These are phyloP conservation scores for Delphinus delphis DNA, from an alignment of 2,113 vertebrate species.

Conservation along the genomic window DNA sequence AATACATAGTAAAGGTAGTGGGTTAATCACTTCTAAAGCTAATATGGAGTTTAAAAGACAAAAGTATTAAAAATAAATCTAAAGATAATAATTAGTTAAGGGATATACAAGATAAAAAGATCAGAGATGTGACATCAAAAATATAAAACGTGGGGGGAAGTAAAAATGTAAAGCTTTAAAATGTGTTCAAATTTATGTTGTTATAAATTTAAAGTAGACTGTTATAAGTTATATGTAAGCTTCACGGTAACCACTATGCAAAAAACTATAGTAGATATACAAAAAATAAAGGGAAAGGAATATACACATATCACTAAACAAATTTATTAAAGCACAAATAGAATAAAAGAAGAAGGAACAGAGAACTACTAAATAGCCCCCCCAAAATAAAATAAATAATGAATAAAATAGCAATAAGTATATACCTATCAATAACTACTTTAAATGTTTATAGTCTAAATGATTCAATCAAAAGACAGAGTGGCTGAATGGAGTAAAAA, in stretches of 20 bases:
- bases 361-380: background rate
- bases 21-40: background rate
- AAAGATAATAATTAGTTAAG: background rate
- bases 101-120: background rate
- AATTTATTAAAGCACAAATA: background rate
- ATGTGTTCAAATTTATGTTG: background rate
- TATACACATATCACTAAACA: background rate
- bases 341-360: background rate
- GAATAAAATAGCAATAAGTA: background rate
- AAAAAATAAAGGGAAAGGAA: background rate
- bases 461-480: background rate
- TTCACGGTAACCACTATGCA: background rate
- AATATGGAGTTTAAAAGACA: background rate
- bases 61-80: background rate
- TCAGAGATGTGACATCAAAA: background rate
- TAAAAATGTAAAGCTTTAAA: background rate
- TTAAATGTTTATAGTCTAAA: background rate
- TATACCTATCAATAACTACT: background rate
- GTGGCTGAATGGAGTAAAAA: background rate
- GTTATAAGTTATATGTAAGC: background rate
- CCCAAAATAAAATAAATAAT: background rate
- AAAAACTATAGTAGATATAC: background rate
- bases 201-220: background rate
- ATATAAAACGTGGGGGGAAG: background rate
- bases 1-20: background rate